phyloP scores from a whole-genome alignment of 2,888 invertebrate genomes.

The Morpho helenor region DNA sequence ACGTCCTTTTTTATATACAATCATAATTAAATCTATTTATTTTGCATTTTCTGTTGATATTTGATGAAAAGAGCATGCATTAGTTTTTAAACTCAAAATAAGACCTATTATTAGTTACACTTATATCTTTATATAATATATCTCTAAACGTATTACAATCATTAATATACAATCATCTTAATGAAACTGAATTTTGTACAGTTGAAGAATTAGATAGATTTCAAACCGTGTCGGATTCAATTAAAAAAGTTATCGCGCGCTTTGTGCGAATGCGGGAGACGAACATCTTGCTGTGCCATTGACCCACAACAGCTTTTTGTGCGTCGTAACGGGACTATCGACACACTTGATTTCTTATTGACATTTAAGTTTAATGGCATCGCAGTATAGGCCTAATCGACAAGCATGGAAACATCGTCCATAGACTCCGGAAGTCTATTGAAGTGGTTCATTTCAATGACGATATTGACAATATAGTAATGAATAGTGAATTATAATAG shows the following conservation, averaged over 20 bases:
- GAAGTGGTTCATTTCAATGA: neutral
- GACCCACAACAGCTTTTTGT: slow-evolving; percentile 75
- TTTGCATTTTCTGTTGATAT: too few species aligned
- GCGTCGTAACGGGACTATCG: slow-evolving; percentile 58
- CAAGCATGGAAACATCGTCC: slow-evolving; percentile 11
- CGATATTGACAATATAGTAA: too few species aligned
- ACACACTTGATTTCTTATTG: slow-evolving; percentile 70
- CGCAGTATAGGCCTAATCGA: slow-evolving; percentile 10
- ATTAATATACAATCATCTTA: neutral
- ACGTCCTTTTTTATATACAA: too few species aligned
- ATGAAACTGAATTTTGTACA: slow-evolving; percentile 4
- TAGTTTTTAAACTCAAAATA: too few species aligned
- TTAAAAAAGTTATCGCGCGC: slow-evolving; percentile 33
- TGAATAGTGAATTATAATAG: too few species aligned
- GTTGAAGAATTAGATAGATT: slow-evolving; percentile 12
- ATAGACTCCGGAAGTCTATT: slow-evolving; percentile 4
- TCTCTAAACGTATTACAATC: too few species aligned
- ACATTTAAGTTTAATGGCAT: slow-evolving; percentile 44
- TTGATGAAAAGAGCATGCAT: too few species aligned
- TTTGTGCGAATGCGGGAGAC: slow-evolving; percentile 36
- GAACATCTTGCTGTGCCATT: slow-evolving; percentile 60
- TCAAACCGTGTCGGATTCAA: slow-evolving; percentile 22
- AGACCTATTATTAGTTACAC: too few species aligned
- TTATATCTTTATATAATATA: too few species aligned
- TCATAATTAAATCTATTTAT: too few species aligned